Percentiles rank a stretch among this genome's conserved stretches.
Evolutionary conservation across 92 coral and sea anemone genomes (phyloP).

Genomic region (Palythoa grandis): DNA sequence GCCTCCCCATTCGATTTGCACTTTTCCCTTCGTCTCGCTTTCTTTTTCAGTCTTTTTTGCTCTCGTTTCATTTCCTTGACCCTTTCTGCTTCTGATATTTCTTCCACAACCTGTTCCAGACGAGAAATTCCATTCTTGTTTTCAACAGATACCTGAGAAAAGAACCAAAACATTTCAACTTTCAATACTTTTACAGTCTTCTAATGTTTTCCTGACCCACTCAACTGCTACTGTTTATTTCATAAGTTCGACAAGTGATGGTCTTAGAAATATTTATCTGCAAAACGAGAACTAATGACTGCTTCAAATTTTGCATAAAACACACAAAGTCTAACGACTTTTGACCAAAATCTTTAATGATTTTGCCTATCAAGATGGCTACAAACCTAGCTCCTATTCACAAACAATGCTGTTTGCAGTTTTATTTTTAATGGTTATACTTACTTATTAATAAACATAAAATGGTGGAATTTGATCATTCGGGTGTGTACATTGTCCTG

Average conservation of each 20-base stretch:
- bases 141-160: constrained; percentile 85
- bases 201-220: background rate
- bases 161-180: background rate
- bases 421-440: too few relatives aligned
- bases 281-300: too few relatives aligned
- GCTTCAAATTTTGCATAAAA: too few relatives aligned
- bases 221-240: background rate
- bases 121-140: constrained; percentile 95
- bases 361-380: too few relatives aligned
- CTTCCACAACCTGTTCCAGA: constrained; percentile 97
- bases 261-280: too few relatives aligned
- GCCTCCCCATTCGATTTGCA: constrained; percentile 56
- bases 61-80: constrained; percentile 88
- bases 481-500: too few relatives aligned
- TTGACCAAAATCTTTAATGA: too few relatives aligned
- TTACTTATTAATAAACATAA: too few relatives aligned
- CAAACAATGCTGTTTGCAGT: too few relatives aligned
- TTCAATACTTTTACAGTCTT: background rate
- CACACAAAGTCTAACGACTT: too few relatives aligned
- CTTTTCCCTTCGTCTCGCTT: constrained; percentile 90
- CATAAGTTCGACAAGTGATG: background rate
- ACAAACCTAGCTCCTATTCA: too few relatives aligned
- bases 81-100: constrained; percentile 93
- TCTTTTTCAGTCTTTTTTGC: constrained; percentile 91
- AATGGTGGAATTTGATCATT: too few relatives aligned